Conservation (phyloP, 2,113 vertebrate species). For the Leucoraja erinaceus region DNA sequence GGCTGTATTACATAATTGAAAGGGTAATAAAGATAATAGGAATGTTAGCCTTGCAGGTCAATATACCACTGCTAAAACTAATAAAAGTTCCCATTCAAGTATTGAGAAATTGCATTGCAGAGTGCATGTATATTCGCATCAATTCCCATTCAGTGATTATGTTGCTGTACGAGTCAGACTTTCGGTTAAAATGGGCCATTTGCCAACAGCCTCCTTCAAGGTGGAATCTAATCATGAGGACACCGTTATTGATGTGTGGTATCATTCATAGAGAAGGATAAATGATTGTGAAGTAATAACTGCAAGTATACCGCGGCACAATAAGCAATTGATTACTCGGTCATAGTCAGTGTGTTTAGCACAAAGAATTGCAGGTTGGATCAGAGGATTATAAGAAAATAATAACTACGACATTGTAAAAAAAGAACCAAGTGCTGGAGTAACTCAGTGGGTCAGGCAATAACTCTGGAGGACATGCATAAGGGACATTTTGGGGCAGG, state of each 20-base stretch:
- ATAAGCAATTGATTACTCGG: slow-evolving; percentile 18
- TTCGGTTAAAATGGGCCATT: not conserved
- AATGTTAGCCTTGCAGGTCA: not conserved
- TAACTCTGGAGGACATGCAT: too few species aligned
- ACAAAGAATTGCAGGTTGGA: not conserved
- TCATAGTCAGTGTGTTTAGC: not conserved
- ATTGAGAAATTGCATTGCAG: not conserved
- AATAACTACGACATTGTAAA: not conserved
- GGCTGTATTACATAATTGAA: slow-evolving; percentile 16
- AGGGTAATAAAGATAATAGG: slow-evolving; percentile 18
- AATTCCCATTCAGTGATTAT: not conserved
- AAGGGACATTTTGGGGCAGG: too few species aligned
- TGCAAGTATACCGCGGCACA: not conserved
- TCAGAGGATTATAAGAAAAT: not conserved
- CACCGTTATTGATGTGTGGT: not conserved
- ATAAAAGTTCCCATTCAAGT: not conserved
- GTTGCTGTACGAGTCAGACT: not conserved
- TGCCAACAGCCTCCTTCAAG: not conserved
- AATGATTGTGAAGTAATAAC: not conserved
- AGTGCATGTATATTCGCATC: not conserved
- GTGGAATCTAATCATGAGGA: not conserved
- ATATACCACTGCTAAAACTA: not conserved
- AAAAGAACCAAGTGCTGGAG: too few species aligned
- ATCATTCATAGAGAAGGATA: not conserved
- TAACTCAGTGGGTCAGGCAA: too few species aligned